Base-by-base conservation (phyloP, 2,888 invertebrate species). In the Carabus problematicus region DNA sequence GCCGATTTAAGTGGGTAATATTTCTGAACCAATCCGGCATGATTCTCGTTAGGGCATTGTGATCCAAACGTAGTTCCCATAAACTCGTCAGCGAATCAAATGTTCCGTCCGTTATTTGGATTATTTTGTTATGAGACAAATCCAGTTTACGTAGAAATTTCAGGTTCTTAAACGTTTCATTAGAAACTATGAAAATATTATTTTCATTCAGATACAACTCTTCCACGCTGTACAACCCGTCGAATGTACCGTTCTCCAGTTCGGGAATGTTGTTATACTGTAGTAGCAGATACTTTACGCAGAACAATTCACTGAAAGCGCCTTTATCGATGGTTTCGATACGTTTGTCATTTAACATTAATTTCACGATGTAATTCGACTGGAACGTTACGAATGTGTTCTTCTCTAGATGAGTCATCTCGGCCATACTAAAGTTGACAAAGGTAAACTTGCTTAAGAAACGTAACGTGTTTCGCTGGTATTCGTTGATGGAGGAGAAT, bases 351-450 rank as follows among this genome's bases (percentile, higher is more conserved):
- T 71, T 73, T 18, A 80, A 68, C 8, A 69, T 72, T 18, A 80
- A 18, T 63, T 75, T 73, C 12, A 73, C 58, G 56, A 78, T 75
- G 60, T 74, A 72, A 11, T 75, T 64, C 0, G 79, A 78, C 41
- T 76, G 76, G 42, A 71, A 74, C 3, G 75, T 73, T 7, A 76
- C 49, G 69, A 80, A 79, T 3, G 71, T 58, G 68, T 79, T 78
- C 39, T 72, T 59, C 14, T 60, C 16, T 19, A 67, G n/a, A 12
- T 60, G n/a, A 3, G 41, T 0, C 6, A 67, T 49, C 8, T 19
- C 11, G 7, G 43, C 6, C n/a, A 29, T 64, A 42, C 29, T 64
- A 61, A 79, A 77, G 11, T 69, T 29, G 1, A 79, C 76, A 40
- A 72, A 67, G 64, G 78, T 79, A 18, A 78, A 78, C 42, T 72